Evolutionary conservation across 2,888 invertebrate genomes (phyloP).

Genomic region (Leptopilina myrica): DNA sequence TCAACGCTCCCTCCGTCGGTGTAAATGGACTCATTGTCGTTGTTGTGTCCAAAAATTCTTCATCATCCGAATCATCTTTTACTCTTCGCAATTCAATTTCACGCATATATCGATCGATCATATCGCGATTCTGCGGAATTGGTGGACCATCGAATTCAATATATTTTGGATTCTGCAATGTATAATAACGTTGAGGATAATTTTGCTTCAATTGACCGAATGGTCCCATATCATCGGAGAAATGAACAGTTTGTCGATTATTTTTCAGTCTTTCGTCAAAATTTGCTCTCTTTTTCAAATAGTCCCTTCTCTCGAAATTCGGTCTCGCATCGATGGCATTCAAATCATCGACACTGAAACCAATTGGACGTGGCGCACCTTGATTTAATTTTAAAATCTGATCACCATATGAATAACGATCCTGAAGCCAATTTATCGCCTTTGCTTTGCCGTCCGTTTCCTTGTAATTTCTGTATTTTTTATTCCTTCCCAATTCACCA

Average conservation of each 20-base stretch:
- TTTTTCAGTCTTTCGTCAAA: slow-evolving; percentile 48
- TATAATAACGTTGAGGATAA: slow-evolving; percentile 53
- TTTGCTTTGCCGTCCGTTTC: slow-evolving; percentile 58
- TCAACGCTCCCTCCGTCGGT: slow-evolving; percentile 59
- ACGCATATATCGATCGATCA: slow-evolving; percentile 68
- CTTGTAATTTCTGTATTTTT: background rate
- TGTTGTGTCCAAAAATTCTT: slow-evolving; percentile 73
- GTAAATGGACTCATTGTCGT: slow-evolving; percentile 63
- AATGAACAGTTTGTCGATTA: slow-evolving; percentile 43
- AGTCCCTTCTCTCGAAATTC: slow-evolving; percentile 42
- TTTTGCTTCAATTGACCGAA: slow-evolving; percentile 58
- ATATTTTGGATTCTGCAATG: slow-evolving; percentile 47
- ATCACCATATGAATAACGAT: slow-evolving; percentile 62
- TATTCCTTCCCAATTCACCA: background rate
- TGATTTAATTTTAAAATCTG: slow-evolving; percentile 44
- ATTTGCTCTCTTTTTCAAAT: slow-evolving; percentile 52
- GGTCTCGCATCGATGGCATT: slow-evolving; percentile 7
- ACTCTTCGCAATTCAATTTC: slow-evolving; percentile 56
- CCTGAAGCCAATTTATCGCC: slow-evolving; percentile 66
- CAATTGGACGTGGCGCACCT: slow-evolving; percentile 52
- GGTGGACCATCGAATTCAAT: slow-evolving; percentile 60
- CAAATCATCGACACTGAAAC: slow-evolving; percentile 48
- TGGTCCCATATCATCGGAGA: slow-evolving; percentile 51
- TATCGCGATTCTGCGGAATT: slow-evolving; percentile 61
- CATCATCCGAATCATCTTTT: slow-evolving; percentile 71